A percentile compares a stretch with the other conserved stretches of the same genome.
phyloP scores from a whole-genome alignment of 2,797 vertebrate species.

The Ctenochaetus hawaiiensis region DNA sequence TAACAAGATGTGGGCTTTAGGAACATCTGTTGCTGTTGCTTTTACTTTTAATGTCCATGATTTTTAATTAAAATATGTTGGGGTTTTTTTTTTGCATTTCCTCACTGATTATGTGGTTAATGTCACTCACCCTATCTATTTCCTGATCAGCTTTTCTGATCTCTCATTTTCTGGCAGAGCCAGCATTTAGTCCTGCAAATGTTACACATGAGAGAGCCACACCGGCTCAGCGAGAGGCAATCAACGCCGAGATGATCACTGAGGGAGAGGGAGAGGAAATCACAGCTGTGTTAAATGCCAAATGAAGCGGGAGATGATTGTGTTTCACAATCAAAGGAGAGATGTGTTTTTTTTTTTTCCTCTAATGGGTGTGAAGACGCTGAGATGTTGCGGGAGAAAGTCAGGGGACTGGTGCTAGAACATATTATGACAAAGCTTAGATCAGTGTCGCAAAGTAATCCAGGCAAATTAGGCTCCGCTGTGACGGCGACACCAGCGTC shows the following conservation, averaged over 20 bases:
- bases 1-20: constrained; percentile 21
- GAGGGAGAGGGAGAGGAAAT: constrained; percentile 48
- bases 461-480: constrained; percentile 74
- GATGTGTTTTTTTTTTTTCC: constrained; percentile 38
- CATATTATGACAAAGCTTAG: constrained; percentile 72
- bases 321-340: constrained; percentile 74
- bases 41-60: constrained; percentile 57
- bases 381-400: constrained; percentile 47
- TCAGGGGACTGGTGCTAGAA: constrained; percentile 66
- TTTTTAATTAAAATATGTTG: constrained; percentile 72
- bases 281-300: constrained; percentile 82
- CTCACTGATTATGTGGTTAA: constrained; percentile 47
- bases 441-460: constrained; percentile 70
- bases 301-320: constrained; percentile 74
- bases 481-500: constrained; percentile 69
- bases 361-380: constrained; percentile 63
- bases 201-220: constrained; percentile 50
- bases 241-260: constrained; percentile 55
- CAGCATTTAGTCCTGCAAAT: constrained; percentile 55
- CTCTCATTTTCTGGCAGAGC: constrained; percentile 44
- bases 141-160: constrained; percentile 43
- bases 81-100: constrained; percentile 36
- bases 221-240: constrained; percentile 58
- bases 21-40: constrained; percentile 43
- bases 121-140: constrained; percentile 49